phyloP scores from a whole-genome alignment of 2,888 invertebrate species.

The Acanthoscelides obtectus region DNA sequence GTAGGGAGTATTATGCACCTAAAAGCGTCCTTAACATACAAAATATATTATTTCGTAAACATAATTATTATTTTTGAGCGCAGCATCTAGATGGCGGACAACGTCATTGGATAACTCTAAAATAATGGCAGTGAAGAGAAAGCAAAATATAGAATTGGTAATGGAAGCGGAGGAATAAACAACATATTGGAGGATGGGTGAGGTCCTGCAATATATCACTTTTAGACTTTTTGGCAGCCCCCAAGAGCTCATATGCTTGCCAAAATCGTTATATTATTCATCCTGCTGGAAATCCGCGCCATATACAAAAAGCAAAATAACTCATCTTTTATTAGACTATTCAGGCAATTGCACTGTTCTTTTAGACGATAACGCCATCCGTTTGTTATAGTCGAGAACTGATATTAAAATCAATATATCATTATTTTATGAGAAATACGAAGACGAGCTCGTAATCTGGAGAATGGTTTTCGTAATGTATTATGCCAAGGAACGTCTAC shows the following conservation, averaged over 20 bases:
- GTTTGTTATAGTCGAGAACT: neutral
- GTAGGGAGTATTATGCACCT: too few relatives aligned
- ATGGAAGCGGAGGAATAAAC: conserved; percentile 23
- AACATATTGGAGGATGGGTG: conserved; percentile 26
- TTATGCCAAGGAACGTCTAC: too few relatives aligned
- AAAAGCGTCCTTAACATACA: too few relatives aligned
- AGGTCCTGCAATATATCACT: conserved; percentile 17
- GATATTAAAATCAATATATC: too few relatives aligned
- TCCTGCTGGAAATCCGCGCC: neutral
- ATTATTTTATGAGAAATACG: too few relatives aligned
- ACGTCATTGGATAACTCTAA: conserved; percentile 14
- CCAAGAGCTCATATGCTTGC: neutral
- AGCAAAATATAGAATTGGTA: conserved; percentile 27
- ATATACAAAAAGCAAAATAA: neutral
- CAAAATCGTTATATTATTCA: neutral
- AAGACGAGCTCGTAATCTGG: too few relatives aligned
- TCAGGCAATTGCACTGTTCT: neutral
- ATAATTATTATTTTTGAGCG: too few relatives aligned
- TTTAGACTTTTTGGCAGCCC: neutral
- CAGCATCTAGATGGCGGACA: too few relatives aligned
- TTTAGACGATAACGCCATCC: neutral
- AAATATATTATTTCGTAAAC: too few relatives aligned
- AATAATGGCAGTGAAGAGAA: conserved; percentile 20
- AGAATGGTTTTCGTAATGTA: too few relatives aligned
- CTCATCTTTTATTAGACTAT: neutral